Percentiles rank a stretch among this genome's conserved stretches.
Conservation (phyloP, 2,888 invertebrate genomes). For the Drosophila robusta region DNA sequence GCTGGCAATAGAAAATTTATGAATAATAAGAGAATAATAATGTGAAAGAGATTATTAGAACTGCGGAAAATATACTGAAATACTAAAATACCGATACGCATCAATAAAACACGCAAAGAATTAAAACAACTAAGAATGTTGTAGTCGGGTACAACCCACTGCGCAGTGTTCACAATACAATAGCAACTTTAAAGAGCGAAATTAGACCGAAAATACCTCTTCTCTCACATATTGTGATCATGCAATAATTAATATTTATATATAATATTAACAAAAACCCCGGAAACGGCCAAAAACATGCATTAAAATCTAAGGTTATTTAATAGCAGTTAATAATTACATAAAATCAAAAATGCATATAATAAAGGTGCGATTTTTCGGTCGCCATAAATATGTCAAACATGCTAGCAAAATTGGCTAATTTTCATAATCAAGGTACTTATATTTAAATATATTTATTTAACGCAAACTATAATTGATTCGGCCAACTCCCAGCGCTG, state of each 20-base stretch:
- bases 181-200: too few relatives aligned
- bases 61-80: too few relatives aligned
- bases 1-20: too few relatives aligned
- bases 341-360: slow-evolving; percentile 9
- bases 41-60: too few relatives aligned
- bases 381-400: slow-evolving; percentile 15
- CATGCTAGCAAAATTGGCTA: slow-evolving; percentile 13
- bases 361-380: slow-evolving; percentile 29
- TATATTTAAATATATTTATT: slow-evolving; percentile 15
- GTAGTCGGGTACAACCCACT: too few relatives aligned
- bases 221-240: too few relatives aligned
- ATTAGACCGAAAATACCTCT: too few relatives aligned
- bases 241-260: background rate
- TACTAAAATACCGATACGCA: too few relatives aligned
- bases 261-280: background rate
- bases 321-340: slow-evolving; percentile 14
- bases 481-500: slow-evolving; percentile 44
- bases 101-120: too few relatives aligned
- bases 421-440: slow-evolving; percentile 44
- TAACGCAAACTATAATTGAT: slow-evolving; percentile 49
- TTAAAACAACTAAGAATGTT: too few relatives aligned
- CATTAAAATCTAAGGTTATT: background rate
- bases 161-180: too few relatives aligned
- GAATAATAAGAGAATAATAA: too few relatives aligned
- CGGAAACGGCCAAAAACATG: background rate